Conservation (phyloP, 2,888 invertebrate genomes). For the Chymomyza fuscimana region DNA sequence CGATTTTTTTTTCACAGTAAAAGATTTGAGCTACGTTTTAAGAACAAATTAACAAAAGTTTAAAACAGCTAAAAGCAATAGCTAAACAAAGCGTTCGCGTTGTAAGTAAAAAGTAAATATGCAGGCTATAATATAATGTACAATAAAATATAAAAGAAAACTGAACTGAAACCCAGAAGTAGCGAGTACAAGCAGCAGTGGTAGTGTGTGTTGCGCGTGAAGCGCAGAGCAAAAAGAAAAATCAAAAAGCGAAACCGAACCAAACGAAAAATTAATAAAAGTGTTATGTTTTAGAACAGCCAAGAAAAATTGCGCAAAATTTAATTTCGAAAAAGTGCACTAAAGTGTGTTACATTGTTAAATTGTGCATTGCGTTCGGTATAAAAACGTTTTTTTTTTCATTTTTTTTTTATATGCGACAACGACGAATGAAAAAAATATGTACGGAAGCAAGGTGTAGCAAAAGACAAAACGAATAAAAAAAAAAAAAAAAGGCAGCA, state of each 20-base stretch:
- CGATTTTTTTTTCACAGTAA: not conserved
- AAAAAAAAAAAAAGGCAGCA: conserved; percentile 34
- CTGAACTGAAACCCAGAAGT: conserved; percentile 36
- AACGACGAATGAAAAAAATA: conserved; percentile 45
- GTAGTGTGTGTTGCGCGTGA: conserved; percentile 7
- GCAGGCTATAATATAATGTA: conserved; percentile 10
- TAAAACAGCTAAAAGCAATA: conserved; percentile 10
- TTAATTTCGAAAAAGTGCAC: not conserved
- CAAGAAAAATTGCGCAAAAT: conserved; percentile 2
- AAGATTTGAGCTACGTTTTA: conserved; percentile 13
- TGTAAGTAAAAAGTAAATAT: conserved; percentile 38
- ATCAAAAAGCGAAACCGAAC: conserved; percentile 4
- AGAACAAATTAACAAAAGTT: conserved; percentile 15
- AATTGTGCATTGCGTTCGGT: conserved; percentile 16
- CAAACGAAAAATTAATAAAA: not conserved
- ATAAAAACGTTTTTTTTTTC: not conserved
- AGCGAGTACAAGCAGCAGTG: not conserved
- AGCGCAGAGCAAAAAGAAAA: conserved; percentile 9
- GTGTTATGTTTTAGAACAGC: not conserved
- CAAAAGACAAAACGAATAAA: conserved; percentile 58
- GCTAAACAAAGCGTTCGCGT: conserved; percentile 32
- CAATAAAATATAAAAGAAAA: conserved; percentile 21
- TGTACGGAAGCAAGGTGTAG: conserved; percentile 70
- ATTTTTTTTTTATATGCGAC: conserved; percentile 33
- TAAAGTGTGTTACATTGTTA: not conserved